Percentiles rank a stretch among this genome's conserved stretches.
These are phyloP conservation scores for Seriola dumerili DNA, from an alignment of 2,113 vertebrate species.

Conservation along the genomic window DNA sequence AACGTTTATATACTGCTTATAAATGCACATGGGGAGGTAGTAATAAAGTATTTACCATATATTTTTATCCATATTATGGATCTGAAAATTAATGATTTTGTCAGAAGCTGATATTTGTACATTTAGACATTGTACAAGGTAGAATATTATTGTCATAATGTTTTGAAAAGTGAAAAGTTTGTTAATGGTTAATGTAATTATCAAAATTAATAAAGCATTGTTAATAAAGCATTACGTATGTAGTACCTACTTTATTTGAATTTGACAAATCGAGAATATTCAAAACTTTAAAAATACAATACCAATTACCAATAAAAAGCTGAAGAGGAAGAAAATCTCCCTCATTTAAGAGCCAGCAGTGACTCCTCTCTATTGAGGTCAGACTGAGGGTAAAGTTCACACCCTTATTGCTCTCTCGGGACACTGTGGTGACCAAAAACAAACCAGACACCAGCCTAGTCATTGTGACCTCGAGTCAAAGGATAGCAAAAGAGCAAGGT, in stretches of 20 bases:
- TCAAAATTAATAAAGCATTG: slow-evolving; percentile 14
- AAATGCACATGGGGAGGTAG: background rate
- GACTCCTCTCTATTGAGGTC: slow-evolving; percentile 24
- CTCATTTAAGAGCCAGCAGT: background rate
- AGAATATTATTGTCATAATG: slow-evolving; percentile 9
- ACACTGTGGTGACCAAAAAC: slow-evolving; percentile 53
- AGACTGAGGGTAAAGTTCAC: slow-evolving; percentile 50
- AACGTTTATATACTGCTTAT: background rate
- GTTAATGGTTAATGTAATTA: slow-evolving; percentile 17
- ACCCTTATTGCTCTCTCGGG: slow-evolving; percentile 54
- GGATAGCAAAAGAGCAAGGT: slow-evolving; percentile 17
- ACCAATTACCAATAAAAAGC: background rate
- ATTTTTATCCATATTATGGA: slow-evolving; percentile 1
- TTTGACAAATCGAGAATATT: background rate
- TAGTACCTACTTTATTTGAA: background rate
- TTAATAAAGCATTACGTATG: background rate
- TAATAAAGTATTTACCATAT: background rate
- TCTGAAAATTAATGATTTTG: background rate
- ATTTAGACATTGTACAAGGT: background rate
- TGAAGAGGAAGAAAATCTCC: background rate
- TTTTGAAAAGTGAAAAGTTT: slow-evolving; percentile 24
- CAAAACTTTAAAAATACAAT: background rate
- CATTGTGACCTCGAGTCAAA: slow-evolving; percentile 58
- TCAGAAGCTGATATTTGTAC: slow-evolving; percentile 34
- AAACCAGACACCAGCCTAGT: slow-evolving; percentile 37